Conservation (phyloP, 2,888 invertebrate genomes). For the Papilio gigon region DNA sequence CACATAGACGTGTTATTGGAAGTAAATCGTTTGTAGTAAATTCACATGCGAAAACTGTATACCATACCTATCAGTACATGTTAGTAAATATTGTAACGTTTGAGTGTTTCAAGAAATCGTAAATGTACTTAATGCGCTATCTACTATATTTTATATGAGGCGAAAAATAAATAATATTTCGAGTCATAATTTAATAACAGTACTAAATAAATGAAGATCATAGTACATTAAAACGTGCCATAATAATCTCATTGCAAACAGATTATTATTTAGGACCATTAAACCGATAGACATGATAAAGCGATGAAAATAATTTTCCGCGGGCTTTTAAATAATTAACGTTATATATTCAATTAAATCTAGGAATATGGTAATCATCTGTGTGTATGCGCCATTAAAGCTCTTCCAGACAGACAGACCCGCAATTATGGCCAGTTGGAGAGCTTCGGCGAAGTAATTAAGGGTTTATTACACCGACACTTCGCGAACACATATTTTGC, state of each 20-base stretch:
- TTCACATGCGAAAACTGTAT: neutral
- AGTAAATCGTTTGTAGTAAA: conserved; percentile 42
- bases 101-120: neutral
- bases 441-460: conserved; percentile 70
- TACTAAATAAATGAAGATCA: neutral
- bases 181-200: neutral
- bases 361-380: conserved; percentile 50
- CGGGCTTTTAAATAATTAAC: neutral
- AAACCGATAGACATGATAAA: neutral
- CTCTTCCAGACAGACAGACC: conserved; percentile 65
- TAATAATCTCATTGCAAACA: neutral
- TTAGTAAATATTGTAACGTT: neutral
- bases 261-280: neutral
- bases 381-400: conserved; percentile 62
- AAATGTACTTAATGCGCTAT: too few species aligned
- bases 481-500: conserved; percentile 46
- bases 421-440: conserved; percentile 75
- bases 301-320: neutral
- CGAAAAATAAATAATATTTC: neutral
- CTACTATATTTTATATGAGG: neutral
- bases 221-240: neutral
- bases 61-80: neutral
- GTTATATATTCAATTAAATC: conserved; percentile 31
- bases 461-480: conserved; percentile 66
- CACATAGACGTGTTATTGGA: conserved; percentile 51